phyloP scores from a whole-genome alignment of 2,888 invertebrate genomes.

The Torymus tubicola region DNA sequence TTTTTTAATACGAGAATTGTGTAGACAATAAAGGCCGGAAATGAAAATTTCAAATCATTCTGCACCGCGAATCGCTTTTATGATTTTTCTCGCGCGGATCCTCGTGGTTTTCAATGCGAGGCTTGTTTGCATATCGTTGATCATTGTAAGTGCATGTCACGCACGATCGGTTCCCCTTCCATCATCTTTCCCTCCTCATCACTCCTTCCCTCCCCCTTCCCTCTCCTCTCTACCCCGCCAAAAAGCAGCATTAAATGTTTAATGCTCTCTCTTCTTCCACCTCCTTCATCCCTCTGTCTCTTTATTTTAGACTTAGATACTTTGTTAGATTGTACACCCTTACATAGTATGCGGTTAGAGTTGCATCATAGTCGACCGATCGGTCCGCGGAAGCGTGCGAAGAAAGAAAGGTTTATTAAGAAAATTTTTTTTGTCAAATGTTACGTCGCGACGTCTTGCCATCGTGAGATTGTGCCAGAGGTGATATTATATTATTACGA shows the following conservation, averaged over 20 bases:
- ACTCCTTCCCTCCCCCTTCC: neutral
- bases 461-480: conserved; percentile 77
- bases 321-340: conserved; percentile 66
- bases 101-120: conserved; percentile 53
- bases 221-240: neutral
- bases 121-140: conserved; percentile 62
- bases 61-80: conserved; percentile 29
- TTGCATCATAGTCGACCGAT: conserved; percentile 62
- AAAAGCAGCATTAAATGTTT: conserved; percentile 17
- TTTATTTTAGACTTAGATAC: conserved; percentile 60
- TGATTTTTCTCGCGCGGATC: conserved; percentile 31
- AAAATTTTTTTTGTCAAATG: conserved; percentile 59
- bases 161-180: conserved; percentile 61
- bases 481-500: conserved; percentile 76
- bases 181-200: neutral
- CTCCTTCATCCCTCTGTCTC: neutral
- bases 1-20: neutral
- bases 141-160: conserved; percentile 57
- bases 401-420: conserved; percentile 58
- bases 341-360: conserved; percentile 63
- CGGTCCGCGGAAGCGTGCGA: conserved; percentile 56
- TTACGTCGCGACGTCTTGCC: conserved; percentile 75
- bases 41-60: conserved; percentile 21
- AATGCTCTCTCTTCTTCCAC: neutral
- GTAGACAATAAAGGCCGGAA: conserved; percentile 35